A percentile compares a stretch with the other conserved stretches of the same genome.
Conservation (phyloP, 2,888 invertebrate genomes). For the Blastobasis adustella region DNA sequence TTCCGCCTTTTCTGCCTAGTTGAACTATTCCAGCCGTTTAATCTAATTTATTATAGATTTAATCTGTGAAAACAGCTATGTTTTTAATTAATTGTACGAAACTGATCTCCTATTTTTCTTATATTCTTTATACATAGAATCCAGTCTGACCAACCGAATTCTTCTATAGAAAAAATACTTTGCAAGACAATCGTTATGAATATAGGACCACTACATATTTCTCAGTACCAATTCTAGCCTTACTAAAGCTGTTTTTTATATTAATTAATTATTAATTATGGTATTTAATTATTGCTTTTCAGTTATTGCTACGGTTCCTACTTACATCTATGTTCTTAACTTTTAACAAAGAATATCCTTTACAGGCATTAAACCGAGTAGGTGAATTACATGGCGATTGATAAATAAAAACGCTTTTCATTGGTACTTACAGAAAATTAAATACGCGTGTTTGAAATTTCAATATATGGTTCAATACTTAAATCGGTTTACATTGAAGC, state of each 20-base stretch:
- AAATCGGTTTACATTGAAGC: no score
- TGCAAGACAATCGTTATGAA: conserved; percentile 46
- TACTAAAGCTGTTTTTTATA: conserved; percentile 56
- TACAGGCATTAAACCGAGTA: no score
- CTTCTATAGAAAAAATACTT: conserved; percentile 68
- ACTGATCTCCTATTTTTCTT: conserved; percentile 38
- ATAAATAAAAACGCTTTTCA: no score
- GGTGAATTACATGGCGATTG: no score
- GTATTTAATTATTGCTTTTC: conserved; percentile 63
- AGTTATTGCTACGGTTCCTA: conserved; percentile 66
- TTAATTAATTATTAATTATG: conserved; percentile 20
- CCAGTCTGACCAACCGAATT: conserved; percentile 45
- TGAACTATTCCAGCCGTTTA: conserved; percentile 60
- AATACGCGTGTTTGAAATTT: no score
- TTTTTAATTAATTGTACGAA: conserved; percentile 51
- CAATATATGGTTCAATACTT: no score
- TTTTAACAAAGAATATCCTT: no score
- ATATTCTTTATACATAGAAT: conserved; percentile 43
- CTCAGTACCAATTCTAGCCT: conserved; percentile 70
- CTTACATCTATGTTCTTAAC: conserved; percentile 26
- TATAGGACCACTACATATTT: conserved; percentile 47
- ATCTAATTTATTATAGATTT: conserved; percentile 48
- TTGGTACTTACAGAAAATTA: no score
- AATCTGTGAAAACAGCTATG: conserved; percentile 53
- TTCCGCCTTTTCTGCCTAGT: conserved; percentile 58